Conservation (phyloP, 2,888 invertebrate genomes). For the Busseola fusca region DNA sequence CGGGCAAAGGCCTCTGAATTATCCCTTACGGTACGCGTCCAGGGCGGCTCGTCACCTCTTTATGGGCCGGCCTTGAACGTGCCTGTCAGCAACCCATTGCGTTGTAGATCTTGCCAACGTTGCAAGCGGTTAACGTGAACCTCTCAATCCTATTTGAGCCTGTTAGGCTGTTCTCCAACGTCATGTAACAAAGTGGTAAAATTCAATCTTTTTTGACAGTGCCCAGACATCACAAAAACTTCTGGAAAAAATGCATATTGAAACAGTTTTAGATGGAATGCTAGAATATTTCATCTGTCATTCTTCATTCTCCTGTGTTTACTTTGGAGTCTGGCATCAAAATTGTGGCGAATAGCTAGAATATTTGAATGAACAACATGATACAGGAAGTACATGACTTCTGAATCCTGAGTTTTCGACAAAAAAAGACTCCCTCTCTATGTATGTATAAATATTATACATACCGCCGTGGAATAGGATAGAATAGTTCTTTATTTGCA, state of each 20-base stretch:
- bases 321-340: conserved; percentile 39
- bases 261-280: conserved; percentile 24
- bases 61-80: background rate
- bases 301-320: conserved; percentile 39
- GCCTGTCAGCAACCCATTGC: background rate
- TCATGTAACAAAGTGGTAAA: background rate
- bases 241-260: conserved; percentile 10
- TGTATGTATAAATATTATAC: no score
- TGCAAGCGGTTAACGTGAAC: background rate
- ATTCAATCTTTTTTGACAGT: conserved; percentile 2
- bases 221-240: conserved; percentile 13
- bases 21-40: no score
- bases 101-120: background rate
- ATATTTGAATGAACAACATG: conserved; percentile 4
- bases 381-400: background rate
- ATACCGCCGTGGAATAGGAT: no score
- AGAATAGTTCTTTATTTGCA: no score
- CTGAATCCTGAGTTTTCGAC: no score
- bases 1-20: no score
- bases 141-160: background rate
- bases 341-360: conserved; percentile 36
- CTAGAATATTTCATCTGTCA: conserved; percentile 35
- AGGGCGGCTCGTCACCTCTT: background rate
- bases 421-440: no score
- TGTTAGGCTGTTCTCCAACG: background rate